Evolutionary conservation across 2,113 vertebrate species (phyloP).

Genomic region (Larimichthys polyactis): DNA sequence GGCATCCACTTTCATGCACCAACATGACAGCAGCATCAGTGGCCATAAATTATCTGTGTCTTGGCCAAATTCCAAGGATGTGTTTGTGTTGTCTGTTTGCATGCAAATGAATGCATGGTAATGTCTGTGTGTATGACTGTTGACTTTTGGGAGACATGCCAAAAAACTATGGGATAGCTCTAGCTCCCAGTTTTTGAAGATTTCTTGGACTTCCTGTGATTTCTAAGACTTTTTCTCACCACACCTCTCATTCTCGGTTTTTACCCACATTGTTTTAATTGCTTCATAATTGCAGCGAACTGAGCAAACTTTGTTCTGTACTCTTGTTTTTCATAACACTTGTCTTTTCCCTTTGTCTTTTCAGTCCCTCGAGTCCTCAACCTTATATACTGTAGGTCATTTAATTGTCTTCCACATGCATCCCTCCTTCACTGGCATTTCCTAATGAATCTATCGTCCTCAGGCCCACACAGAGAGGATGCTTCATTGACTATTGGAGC

Average conservation of each 20-base stretch:
- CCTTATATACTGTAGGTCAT: conserved; percentile 65
- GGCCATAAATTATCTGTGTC: conserved; percentile 41
- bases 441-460: conserved; percentile 71
- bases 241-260: conserved; percentile 27
- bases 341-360: conserved; percentile 34
- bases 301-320: conserved; percentile 31
- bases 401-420: conserved; percentile 65
- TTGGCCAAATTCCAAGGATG: conserved; percentile 46
- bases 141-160: conserved; percentile 27
- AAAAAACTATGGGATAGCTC: conserved; percentile 1
- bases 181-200: conserved; percentile 8
- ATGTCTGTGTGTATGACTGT: conserved; percentile 17
- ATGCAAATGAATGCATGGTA: conserved; percentile 23
- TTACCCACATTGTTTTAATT: conserved; percentile 31
- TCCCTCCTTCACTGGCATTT: conserved; percentile 58
- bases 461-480: conserved; percentile 47
- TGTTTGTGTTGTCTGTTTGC: conserved; percentile 38
- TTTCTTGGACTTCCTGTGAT: background rate
- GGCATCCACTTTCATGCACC: conserved; percentile 38
- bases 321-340: conserved; percentile 13
- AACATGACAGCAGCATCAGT: conserved; percentile 42
- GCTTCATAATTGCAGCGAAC: conserved; percentile 47
- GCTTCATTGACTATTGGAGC: conserved; percentile 74
- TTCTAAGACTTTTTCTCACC: background rate
- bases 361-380: conserved; percentile 55